Base-by-base conservation (phyloP, 2,113 vertebrate genomes). In the Hystrix brachyura region DNA sequence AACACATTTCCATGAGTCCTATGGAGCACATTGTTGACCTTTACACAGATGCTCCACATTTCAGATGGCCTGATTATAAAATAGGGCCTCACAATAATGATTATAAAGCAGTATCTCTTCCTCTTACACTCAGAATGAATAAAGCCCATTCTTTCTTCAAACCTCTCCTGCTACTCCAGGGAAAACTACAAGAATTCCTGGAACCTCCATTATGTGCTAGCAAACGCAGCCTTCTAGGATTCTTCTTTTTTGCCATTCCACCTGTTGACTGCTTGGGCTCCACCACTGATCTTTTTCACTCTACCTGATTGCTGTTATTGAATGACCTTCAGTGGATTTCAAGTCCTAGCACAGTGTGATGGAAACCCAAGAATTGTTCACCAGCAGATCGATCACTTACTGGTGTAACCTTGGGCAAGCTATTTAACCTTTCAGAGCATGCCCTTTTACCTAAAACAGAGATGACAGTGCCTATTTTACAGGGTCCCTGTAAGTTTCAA, bases 401-500 rank as follows among this genome's bases (percentile, higher is more conserved):
- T 55, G 46, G 14, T 69, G 13, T 34, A 46, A 65, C 46, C 43
- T 89, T 81, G 53, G 27, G 18, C 3, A 93, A 86, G 7, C 80
- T 93, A 64, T 23, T n/a, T 25, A 87, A 87, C 6, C 15, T 87
- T 80, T 84, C 59, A 74, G 55, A 95, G 59, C 4, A 11, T 60
- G 53, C 62, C 59, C 9, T 94, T 93, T 92, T 34, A 80, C 65
- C 9, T 65, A 60, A 67, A 90, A 27, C 38, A 78, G n/a, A 74
- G 25, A 64, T 84, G 13, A 57, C 12, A 48, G 9, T 67, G 15
- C 17, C 29, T 82, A 17, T 43, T 67, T 94, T 57, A 5, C 59
- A 81, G 94, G 82, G 27, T 51, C 85, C 34, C 17, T 90, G 19
- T 78, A 82, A 78, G 25, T 23, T 92, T 79, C 90, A 86, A 91